Base-by-base conservation (phyloP, 2,113 vertebrate genomes). In the Terrapene triunguis region DNA sequence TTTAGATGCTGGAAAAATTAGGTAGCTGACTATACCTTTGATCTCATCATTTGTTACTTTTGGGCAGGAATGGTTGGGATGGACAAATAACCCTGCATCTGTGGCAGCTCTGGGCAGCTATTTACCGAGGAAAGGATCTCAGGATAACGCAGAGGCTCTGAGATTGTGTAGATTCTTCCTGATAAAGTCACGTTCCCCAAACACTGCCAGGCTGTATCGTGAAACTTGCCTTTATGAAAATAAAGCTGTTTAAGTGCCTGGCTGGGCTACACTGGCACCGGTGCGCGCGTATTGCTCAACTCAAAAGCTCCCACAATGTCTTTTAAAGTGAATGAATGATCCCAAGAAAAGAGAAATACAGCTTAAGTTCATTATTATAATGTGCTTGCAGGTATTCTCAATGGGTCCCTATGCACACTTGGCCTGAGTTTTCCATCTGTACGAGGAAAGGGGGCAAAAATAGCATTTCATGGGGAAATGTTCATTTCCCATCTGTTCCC, bases 81-180 rank as follows among this genome's bases (percentile, higher is more conserved):
- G 51, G n/a, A 62, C 62, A 84, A 84, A 72, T 91, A 4, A 8
- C 51, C 55, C 86, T 84, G 14, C 4, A 72, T 38, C 81, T 91
- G 80, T 88, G 72, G 47, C 65, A 81, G 44, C 19, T 92, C 69
- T 80, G 93, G 80, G 32, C 82, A 87, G 6, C 59, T 90, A 3
- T 84, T 92, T 90, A 95, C 96, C 83, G 27, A 84, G 29, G 69
- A 82, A 88, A 90, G 89, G 53, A 59, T 79, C 48, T 83, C 4
- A 0, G 24, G 29, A 72, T 89, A 83, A 62, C 65, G 59, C 86
- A 4, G 25, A 94, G 42, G 32, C 59, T 55, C 8, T 50, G 79
- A 87, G 35, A 80, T 79, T 94, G 95, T 96, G 95, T 96, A 96
- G 89, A 88, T 93, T 89, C 82, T 93, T 86, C 87, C 93, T 86